Evolutionary conservation across 2,113 vertebrate genomes (phyloP), one percentile per base, ranked within the genome.

Genomic region (Nothocercus nigrocapillus): DNA sequence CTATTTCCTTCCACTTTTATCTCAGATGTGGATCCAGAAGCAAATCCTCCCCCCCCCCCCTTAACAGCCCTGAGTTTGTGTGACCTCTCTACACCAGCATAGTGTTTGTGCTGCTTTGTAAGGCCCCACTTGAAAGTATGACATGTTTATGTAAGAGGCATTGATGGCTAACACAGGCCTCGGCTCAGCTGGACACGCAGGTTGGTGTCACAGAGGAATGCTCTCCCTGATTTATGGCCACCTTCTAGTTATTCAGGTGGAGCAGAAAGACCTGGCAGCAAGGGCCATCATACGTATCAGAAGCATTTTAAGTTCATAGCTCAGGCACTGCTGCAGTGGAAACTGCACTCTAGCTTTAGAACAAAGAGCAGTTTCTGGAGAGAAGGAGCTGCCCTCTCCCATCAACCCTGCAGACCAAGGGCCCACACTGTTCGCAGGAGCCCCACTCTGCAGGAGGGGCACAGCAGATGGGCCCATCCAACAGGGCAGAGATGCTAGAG

Each of bases 201-300:
- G 94, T 95, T 32, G 81, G 93, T 97, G 96, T 97, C 97, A 98
- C 84, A 58, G 34, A 95, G 89, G 97, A 98, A 98, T 98, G 97
- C 80, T 90, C 58, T 82, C 77, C 78, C 95, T 98, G 97, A 98
- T 98, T 97, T 97, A 98, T 95, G 96, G 96, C 94, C 90, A 74
- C 13, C n/a, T 95, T 93, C 92, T 97, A 96, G 97, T 97, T 98
- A 97, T 94, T 97, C 97, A 98, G 98, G 97, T 98, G 97, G 97
- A 97, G 94, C 72, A 82, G 94, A 93, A 89, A 77, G 93, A 76
- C 93, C 85, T 94, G 64, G 88, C 64, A 78, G 94, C 74, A 74
- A 95, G 93, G 69, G 84, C 64, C 78, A 92, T 79, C 86, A 67
- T 79, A 38, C 19, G 88, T 90, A 95, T 95, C 95, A 95, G 96